Evolutionary conservation across 35 echinoderm and acorn worm species (phyloP), one percentile per base, ranked within the genome.

Genomic region (Heliocidaris erythrogramma): DNA sequence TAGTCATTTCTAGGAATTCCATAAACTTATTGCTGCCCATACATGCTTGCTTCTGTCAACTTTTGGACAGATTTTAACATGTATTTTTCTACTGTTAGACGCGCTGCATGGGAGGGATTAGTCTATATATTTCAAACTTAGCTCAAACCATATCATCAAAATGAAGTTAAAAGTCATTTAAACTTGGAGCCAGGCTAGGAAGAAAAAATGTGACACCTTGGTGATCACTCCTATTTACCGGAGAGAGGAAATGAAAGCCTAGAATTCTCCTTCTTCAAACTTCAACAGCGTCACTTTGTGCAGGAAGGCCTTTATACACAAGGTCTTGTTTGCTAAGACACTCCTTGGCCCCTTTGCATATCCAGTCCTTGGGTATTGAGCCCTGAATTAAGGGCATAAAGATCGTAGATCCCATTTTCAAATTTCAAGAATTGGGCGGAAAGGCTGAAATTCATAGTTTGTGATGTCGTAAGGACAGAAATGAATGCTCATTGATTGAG

Each of bases 231-330:
- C 10, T 18, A 89, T 89, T 89, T 89, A 30, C 18, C 10, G 32
- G 31, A 24, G 87, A 89, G 87, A 89, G 87, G 31, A 89, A 89
- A 89, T 89, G 87, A 89, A 89, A 47, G 87, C 87, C 87, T 48
- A 48, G 87, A 32, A 48, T 48, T n/a, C 87, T 89, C 87, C 87
- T 89, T 89, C 87, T 32, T 78, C 31, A 89, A 35, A 89, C 47
- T 32, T 2, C 6, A 31, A 31, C 87, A 89, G 87, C 87, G 5
- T 48, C 87, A 89, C 87, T 89, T 89, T 32, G 87, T 30, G 29
- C 87, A 89, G 87, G 87, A 78, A 89, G 87, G 87, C 87, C 87
- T 89, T 89, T 89, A 31, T 89, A 89, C 87, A 89, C 87, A 89
- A 89, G 47, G 31, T 48, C 87, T 32, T 89, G 87, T 89, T 89